Conservation (phyloP, 2,797 vertebrate genomes). For the Ctenopoma multispine region DNA sequence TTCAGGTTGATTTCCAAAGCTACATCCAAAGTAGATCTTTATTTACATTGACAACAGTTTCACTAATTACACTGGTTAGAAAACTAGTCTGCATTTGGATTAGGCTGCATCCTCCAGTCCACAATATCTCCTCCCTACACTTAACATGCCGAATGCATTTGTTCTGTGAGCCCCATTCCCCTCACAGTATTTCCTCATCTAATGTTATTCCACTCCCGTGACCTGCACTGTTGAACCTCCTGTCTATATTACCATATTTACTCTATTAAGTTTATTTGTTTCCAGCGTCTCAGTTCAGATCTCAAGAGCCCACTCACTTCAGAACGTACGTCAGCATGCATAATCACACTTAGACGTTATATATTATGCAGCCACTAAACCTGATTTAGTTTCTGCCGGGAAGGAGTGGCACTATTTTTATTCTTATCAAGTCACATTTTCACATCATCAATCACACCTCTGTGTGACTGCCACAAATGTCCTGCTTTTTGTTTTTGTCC, state of each 20-base stretch:
- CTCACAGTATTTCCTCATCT: constrained; percentile 7
- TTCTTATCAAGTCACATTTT: constrained; percentile 16
- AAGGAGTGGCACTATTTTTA: constrained; percentile 13
- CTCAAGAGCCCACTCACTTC: constrained; percentile 37
- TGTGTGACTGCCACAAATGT: constrained; percentile 16
- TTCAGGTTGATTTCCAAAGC: constrained; percentile 11
- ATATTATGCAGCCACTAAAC: constrained; percentile 38
- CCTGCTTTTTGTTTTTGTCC: not conserved
- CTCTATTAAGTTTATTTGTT: constrained; percentile 54
- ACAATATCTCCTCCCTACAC: not conserved
- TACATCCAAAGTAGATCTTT: not conserved
- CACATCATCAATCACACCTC: constrained; percentile 34
- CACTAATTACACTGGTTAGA: not conserved
- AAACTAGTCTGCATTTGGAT: not conserved
- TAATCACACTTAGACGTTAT: constrained; percentile 45
- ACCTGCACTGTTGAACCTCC: constrained; percentile 40
- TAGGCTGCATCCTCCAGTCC: not conserved
- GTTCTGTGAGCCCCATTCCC: not conserved
- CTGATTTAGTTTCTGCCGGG: constrained; percentile 40
- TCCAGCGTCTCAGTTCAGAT: constrained; percentile 25
- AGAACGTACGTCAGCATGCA: constrained; percentile 33
- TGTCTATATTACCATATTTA: constrained; percentile 50
- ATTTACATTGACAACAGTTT: not conserved
- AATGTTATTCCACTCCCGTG: constrained; percentile 16
- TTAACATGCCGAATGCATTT: constrained; percentile 8